Evolutionary conservation across 2,888 invertebrate genomes (phyloP).

Genomic region (Synergus japonicus): DNA sequence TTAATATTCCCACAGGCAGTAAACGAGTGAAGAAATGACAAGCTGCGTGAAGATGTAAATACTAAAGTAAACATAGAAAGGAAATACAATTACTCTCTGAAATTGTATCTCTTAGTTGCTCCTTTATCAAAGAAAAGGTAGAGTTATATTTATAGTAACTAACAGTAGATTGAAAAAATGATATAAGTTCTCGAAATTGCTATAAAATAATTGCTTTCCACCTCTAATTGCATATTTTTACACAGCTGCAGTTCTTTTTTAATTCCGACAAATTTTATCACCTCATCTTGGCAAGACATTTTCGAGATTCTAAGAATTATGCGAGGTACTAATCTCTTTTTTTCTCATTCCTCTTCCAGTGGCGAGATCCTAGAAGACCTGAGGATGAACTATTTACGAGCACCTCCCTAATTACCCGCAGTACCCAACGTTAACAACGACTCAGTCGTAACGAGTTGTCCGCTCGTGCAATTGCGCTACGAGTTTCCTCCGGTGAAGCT

Average conservation of each 20-base stretch:
- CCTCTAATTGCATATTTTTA: neutral
- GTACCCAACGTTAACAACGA: conserved; percentile 65
- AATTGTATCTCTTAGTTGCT: too few relatives aligned
- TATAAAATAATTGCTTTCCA: neutral
- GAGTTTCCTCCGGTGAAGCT: conserved; percentile 50
- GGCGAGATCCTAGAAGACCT: conserved; percentile 29
- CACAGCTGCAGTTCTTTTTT: neutral
- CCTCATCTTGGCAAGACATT: neutral
- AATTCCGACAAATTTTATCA: conserved; percentile 11
- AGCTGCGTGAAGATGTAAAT: neutral
- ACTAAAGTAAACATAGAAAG: conserved; percentile 14
- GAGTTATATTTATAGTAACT: too few relatives aligned
- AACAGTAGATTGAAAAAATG: neutral
- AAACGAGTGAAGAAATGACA: neutral
- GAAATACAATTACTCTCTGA: neutral
- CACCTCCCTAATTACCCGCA: conserved; percentile 68
- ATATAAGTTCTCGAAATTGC: neutral
- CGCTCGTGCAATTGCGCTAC: conserved; percentile 52
- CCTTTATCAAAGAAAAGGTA: too few relatives aligned
- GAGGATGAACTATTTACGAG: conserved; percentile 63
- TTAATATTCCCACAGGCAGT: conserved; percentile 12
- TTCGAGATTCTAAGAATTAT: neutral
- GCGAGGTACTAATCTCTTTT: conserved; percentile 20
- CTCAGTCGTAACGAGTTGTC: conserved; percentile 58
- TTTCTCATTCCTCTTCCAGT: conserved; percentile 17